These are phyloP conservation scores for Neotoma lepida DNA, from an alignment of 2,113 vertebrate species.

Conservation along the genomic window DNA sequence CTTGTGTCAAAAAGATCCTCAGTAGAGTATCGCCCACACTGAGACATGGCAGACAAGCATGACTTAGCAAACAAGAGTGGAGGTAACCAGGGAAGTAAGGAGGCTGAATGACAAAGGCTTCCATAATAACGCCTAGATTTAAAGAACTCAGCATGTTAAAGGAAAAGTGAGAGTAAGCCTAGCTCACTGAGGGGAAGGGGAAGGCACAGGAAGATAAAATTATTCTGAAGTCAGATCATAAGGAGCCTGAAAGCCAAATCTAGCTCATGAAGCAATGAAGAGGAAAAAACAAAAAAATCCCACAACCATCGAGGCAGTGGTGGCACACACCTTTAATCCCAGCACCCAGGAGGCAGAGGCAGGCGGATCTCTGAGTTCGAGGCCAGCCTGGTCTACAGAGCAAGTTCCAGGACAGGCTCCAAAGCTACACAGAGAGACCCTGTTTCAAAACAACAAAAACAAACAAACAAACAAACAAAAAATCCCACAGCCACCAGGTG, in stretches of 20 bases:
- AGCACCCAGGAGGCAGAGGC: neutral
- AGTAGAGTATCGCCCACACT: neutral
- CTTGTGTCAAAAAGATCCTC: neutral
- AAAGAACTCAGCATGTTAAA: neutral
- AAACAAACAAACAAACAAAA: too few species aligned
- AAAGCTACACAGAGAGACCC: too few species aligned
- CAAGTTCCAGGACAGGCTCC: too few species aligned
- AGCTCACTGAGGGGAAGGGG: neutral
- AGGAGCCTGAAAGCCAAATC: slow-evolving; percentile 14
- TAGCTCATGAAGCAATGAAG: slow-evolving; percentile 42
- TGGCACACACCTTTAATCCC: neutral
- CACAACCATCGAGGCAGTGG: neutral
- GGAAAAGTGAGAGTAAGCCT: neutral
- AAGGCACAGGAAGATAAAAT: neutral
- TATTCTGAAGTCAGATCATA: neutral
- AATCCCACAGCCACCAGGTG: too few species aligned
- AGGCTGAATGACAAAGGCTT: neutral
- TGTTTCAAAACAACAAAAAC: too few species aligned
- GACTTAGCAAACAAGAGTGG: slow-evolving; percentile 14
- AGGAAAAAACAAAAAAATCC: neutral
- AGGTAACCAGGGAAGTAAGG: neutral
- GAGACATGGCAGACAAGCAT: neutral
- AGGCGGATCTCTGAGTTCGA: neutral
- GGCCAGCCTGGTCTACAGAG: neutral
- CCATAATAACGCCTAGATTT: neutral